A percentile compares a stretch with the other conserved stretches of the same genome.
phyloP scores from a whole-genome alignment of 1,140 invertebrate species.

The Carcinoscorpius rotundicauda region DNA sequence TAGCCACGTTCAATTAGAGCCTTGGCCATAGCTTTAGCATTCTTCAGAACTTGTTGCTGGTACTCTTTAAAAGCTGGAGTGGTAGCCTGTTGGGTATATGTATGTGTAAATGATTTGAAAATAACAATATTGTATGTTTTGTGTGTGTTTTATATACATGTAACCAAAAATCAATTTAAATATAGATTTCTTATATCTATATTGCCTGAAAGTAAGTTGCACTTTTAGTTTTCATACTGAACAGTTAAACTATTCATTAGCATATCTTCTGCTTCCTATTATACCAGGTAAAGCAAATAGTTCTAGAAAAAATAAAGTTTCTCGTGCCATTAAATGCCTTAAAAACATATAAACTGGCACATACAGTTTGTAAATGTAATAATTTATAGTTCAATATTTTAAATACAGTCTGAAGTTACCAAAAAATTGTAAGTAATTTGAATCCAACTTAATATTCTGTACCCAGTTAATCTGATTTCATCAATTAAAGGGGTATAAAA shows the following conservation, averaged over 20 bases:
- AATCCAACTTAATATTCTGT: no score
- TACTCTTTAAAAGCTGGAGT: conserved; percentile 42
- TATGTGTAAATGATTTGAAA: conserved; percentile 10
- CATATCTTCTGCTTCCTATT: no score
- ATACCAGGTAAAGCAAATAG: no score
- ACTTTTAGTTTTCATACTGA: not conserved
- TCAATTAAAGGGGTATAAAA: no score
- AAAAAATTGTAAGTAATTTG: no score
- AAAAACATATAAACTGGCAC: no score
- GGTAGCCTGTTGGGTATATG: conserved; percentile 29
- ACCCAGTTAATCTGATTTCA: no score
- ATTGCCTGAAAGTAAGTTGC: not conserved
- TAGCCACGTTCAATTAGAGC: conserved; percentile 36
- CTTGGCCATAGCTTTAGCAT: conserved; percentile 38
- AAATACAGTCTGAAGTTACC: no score
- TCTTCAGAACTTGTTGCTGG: conserved; percentile 39
- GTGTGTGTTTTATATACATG: conserved; percentile 9
- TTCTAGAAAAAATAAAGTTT: no score
- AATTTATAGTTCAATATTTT: no score
- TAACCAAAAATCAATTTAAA: not conserved
- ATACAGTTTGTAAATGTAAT: no score
- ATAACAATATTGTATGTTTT: conserved; percentile 7
- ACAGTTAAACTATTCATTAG: not conserved
- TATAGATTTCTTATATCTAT: not conserved
- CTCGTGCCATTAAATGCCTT: no score